These are phyloP conservation scores for Eubasilissa splendida DNA, from an alignment of 2,888 invertebrate species.

Conservation along the genomic window DNA sequence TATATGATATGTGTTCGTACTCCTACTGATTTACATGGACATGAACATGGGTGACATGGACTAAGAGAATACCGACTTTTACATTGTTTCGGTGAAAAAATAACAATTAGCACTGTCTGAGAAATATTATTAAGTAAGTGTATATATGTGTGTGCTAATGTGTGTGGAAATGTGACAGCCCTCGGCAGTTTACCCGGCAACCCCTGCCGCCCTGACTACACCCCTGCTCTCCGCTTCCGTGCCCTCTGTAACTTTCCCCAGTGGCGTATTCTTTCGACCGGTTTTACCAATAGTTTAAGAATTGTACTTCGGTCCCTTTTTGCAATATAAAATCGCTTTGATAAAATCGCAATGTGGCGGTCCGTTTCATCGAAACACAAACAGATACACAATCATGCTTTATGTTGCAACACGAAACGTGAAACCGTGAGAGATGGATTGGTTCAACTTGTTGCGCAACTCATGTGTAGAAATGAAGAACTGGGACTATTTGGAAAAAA, in stretches of 20 bases:
- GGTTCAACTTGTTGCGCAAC: neutral
- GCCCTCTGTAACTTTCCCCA: constrained; percentile 12
- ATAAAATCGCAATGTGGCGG: neutral
- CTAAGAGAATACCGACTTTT: too few species aligned
- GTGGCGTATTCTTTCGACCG: constrained; percentile 11
- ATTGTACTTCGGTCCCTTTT: constrained; percentile 3
- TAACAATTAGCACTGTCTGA: too few species aligned
- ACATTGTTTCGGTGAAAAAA: too few species aligned
- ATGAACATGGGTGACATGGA: too few species aligned
- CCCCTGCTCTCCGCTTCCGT: constrained; percentile 6
- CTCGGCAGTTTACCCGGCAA: neutral
- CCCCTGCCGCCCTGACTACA: constrained; percentile 7
- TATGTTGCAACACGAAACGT: neutral
- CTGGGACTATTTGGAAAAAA: too few species aligned
- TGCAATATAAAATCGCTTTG: constrained; percentile 19
- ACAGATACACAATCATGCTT: neutral
- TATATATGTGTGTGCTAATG: neutral
- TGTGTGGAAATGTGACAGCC: too few species aligned
- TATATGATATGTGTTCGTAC: too few species aligned
- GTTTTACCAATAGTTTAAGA: constrained; percentile 9
- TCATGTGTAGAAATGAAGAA: too few species aligned
- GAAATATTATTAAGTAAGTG: too few species aligned
- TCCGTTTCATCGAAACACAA: constrained; percentile 19
- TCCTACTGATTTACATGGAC: too few species aligned
- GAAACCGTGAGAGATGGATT: constrained; percentile 18